Base-by-base conservation (phyloP, 2,113 vertebrate genomes). In the Salvator merianae region DNA sequence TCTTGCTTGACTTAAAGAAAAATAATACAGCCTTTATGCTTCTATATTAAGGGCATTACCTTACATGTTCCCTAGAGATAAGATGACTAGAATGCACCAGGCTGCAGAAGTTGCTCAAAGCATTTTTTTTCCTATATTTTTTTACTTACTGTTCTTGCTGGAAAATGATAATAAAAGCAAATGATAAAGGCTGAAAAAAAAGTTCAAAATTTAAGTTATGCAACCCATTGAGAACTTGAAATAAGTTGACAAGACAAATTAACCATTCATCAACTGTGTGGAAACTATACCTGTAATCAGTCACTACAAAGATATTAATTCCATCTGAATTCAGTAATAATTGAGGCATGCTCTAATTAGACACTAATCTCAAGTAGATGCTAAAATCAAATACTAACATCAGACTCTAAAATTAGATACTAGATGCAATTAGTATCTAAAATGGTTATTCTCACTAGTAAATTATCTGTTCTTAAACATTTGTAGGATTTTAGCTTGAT, bases 11-110 rank as follows among this genome's bases (percentile, higher is more conserved):
- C n/a, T 73, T 68, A 79, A 43, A 82, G 78, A 72, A 40, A 77
- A 90, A 81, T 82, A 82, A 86, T 74, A 1, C 82, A 80, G 32
- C 26, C 28, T 70, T 76, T 12, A 68, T 63, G 38, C 76, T 81
- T 22, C 14, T 8, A 1, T 65, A 55, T 84, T 83, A 85, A 70
- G 40, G 71, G 32, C 20, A 32, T 85, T 82, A 80, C 40, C 24
- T 28, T 72, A 1, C 32, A 12, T 68, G 26, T 79, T 88, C 85
- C 86, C 70, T 77, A 24, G 77, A 80, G 47, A 86, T 68, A 68
- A 59, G 30, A 13, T 68, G 55, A 50, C 74, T 7, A 77, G 18
- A 3, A 77, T 8, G 55, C 6, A 34, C 0, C 14, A 75, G 63
- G 13, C 0, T 0, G 65, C 28, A 70, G 2, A 69, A 75, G 38